Evolutionary conservation across 2,113 vertebrate genomes (phyloP).

Genomic region (Saccopteryx leptura): DNA sequence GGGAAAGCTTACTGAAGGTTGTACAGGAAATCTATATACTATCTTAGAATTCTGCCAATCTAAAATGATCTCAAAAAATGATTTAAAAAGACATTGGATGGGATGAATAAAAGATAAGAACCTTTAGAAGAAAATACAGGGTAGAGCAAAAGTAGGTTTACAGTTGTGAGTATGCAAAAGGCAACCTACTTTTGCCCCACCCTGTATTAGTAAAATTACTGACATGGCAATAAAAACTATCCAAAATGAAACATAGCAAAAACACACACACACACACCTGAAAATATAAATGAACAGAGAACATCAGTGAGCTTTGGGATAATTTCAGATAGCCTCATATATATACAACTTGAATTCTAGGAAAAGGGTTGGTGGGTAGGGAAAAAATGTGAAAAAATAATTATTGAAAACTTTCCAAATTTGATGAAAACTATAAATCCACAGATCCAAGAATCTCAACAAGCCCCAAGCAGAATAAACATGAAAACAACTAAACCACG

Average conservation of each 20-base stretch:
- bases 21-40: background rate
- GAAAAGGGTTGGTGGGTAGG: background rate
- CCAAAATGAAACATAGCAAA: background rate
- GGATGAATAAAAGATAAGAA: background rate
- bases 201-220: background rate
- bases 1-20: background rate
- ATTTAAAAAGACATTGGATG: background rate
- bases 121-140: background rate
- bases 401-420: background rate
- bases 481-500: background rate
- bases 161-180: too few species aligned
- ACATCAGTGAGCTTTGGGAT: background rate
- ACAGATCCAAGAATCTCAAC: background rate
- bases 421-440: background rate
- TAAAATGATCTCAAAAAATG: background rate
- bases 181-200: too few species aligned
- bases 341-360: background rate
- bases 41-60: background rate
- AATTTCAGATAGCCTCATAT: background rate
- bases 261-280: background rate
- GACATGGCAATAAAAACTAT: background rate
- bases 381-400: background rate
- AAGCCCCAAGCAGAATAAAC: background rate
- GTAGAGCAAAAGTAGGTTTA: too few species aligned
- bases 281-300: background rate